Base-by-base conservation (phyloP, 1,140 invertebrate species). In the Neodiprion virginianus region DNA sequence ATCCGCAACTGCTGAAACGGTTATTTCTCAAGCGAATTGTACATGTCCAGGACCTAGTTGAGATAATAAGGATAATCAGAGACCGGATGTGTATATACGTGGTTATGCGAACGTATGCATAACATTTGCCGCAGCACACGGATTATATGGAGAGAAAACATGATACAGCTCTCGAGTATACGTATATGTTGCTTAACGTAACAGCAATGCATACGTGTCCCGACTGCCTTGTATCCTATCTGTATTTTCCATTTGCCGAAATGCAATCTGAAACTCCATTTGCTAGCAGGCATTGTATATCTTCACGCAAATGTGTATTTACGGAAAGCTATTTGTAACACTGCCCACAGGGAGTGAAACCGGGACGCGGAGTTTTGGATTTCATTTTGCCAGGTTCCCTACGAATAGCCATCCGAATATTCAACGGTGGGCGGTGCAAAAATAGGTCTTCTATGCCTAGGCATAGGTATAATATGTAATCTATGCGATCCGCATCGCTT, bases 231-330 rank as follows among this genome's bases (percentile, higher is more conserved):
- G 53, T 61, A 17, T 5, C 28, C 53, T 61, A 61, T 61, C 53
- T 61, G 53, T 61, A 61, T 61, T 61, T 61, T 61, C 53, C 53
- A 61, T 61, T 61, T 61, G 53, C 53, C 53, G 11, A 61, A 61
- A 61, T 61, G 53, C 53, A 61, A 61, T 61, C 8, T 61, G 53
- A 61, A 61, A 61, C 53, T 61, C 53, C 53, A 61, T 61, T 61
- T 61, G 53, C 53, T 61, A 61, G 53, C 53, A 61, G 53, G 53
- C 53, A 61, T 61, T 61, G 53, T 61, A 40, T 40, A 61, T 61
- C 53, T 61, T 61, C 53, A 61, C 53, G 53, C n/a, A 61, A 61
- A 61, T 61, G 53, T 61, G 53, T 61, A 61, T 61, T 61, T 61
- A 61, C 53, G 53, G 53, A 61, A 61, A 61, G 53, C 53, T 61